Base-by-base conservation (phyloP, 2,888 invertebrate species). In the Drosophila antonietae region DNA sequence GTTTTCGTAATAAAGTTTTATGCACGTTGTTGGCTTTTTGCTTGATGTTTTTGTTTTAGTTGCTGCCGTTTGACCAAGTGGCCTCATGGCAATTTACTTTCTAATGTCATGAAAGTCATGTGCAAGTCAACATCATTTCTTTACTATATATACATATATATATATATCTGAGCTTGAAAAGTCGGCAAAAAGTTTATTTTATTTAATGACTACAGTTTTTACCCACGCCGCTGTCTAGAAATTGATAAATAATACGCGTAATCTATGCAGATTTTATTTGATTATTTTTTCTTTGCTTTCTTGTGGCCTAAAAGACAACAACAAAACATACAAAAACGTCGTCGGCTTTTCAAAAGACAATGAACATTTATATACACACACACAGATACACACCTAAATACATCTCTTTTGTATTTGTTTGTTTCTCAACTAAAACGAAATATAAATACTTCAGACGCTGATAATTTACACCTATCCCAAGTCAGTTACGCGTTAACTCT, bases 51-150 rank as follows among this genome's bases (percentile, higher is more conserved):
- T 43, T 63, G 68, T 62, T 71, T 68, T 58, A 74, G 87, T 47
- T 82, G 79, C 68, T 68, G 80, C 68, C 61, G 80, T 73, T 89
- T 86, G 89, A 89, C 86, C 86, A 86, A 86, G 79, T 86, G 88
- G 86, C 86, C 86, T 89, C 66, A 83, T 85, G 83, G 86, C 90
- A 86, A 86, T 86, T 86, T 86, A 86, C 86, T 86, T 86, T 86
- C 86, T 86, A 86, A 86, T 86, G 90, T 85, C 86, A 89, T 59
- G 79, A 88, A 88, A 89, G 84, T 85, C 84, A 89, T 85, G 88
- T 85, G 86, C 81, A 86, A 85, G 80, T 79, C 84, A 84, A 88
- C 86, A 52, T 71, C 57, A 66, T 68, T 82, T 68, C 65, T 55
- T 64, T 62, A n/a, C 62, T 63, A 72, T 68, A 65, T 52, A 53